Evolutionary conservation across 2,797 vertebrate genomes (phyloP).

Genomic region (Melopsittacus undulatus): DNA sequence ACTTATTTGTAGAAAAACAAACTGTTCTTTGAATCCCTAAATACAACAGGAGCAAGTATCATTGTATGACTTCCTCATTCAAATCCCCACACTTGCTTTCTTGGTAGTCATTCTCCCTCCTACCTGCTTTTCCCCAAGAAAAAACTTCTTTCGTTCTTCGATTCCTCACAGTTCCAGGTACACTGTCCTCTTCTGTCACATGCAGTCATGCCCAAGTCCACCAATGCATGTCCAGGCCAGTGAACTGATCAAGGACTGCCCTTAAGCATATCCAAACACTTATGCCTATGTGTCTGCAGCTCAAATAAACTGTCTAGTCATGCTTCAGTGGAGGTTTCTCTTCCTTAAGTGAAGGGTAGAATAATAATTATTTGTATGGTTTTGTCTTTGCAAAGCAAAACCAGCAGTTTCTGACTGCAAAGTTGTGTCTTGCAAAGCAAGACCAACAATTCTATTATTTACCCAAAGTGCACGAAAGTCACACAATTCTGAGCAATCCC

Average conservation of each 20-base stretch:
- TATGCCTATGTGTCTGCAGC: accelerated
- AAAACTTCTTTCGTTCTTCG: neutral
- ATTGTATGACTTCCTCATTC: neutral
- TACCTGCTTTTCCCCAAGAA: neutral
- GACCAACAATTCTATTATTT: neutral
- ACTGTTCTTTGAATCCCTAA: neutral
- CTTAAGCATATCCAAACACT: neutral
- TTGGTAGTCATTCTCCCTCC: neutral
- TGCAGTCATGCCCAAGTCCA: neutral
- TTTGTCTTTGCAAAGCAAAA: neutral
- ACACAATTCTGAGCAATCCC: neutral
- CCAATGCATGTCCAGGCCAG: neutral
- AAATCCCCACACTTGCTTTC: neutral
- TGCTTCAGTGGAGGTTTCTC: neutral
- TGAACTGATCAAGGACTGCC: neutral
- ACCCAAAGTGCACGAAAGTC: neutral
- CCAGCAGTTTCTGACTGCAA: neutral
- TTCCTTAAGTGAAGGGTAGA: neutral
- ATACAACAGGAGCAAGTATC: neutral
- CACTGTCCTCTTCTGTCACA: neutral
- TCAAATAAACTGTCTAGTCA: neutral
- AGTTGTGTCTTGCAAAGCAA: neutral
- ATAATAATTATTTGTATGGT: neutral
- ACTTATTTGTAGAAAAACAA: neutral
- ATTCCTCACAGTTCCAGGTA: neutral